Base-by-base conservation (phyloP, 1,140 invertebrate genomes). In the Lordiphosa mommai region DNA sequence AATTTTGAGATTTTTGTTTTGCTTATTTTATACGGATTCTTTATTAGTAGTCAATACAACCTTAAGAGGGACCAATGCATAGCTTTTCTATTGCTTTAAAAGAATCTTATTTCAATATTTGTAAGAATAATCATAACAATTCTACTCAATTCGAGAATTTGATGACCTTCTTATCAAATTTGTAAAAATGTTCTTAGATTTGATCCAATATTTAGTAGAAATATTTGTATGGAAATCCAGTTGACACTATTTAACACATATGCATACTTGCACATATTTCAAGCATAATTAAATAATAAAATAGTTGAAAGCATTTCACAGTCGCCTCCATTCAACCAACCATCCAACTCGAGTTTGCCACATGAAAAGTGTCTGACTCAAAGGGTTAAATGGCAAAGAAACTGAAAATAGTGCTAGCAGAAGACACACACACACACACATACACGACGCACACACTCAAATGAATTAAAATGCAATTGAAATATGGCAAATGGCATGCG, bases 401-500 rank as follows among this genome's bases (percentile, higher is more conserved):
- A 58, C 57, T 61, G 40, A 52, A 71, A 46, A 59, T 59, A 60
- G 33, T 14, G 20, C 48, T 27, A 47, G 50, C 43, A 48, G 47
- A 43, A 41, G 14, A 33, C 41, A 30, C 30, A 23, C 33, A 47
- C 20, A 37, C 29, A 41, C n/a, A 10, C 5, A 46, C 32, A 36
- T 8, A 16, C 48, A 51, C 34, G 20, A 23, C 29, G 41, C 55
- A 64, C 47, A 60, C 55, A 76, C 65, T 60, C 47, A 61, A 71
- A 67, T 51, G 73, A 72, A 79, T 79, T 68, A 66, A 79, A 79
- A 69, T 69, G 64, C 68, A 69, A 72, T 79, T 79, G 64, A 79
- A 72, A 79, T 72, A 72, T 79, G 46, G 68, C 63, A 68, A 77
- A 64, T 72, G 63, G 58, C 73, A 77, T 72, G 70, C 76, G 50